Conservation (phyloP, 2,888 invertebrate species). For the Crepidodera aurea region DNA sequence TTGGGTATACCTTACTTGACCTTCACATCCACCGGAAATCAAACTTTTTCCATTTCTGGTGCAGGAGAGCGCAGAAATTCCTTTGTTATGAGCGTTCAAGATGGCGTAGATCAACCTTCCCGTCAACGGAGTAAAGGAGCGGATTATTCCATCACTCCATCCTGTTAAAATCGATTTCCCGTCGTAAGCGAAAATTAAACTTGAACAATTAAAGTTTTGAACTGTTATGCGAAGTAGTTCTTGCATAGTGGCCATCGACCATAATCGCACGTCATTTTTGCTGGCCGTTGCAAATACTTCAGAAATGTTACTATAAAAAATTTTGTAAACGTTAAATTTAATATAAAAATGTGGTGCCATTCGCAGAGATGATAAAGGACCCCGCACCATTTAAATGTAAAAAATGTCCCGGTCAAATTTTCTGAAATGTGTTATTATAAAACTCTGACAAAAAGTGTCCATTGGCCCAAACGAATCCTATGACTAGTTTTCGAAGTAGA, state of each 20-base stretch:
- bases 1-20: slow-evolving; percentile 80
- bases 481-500: no score
- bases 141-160: slow-evolving; percentile 85
- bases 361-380: no score
- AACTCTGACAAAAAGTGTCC: no score
- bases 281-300: slow-evolving; percentile 90
- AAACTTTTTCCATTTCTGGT: slow-evolving; percentile 75
- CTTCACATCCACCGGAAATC: slow-evolving; percentile 91
- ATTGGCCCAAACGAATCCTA: no score
- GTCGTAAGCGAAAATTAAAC: slow-evolving; percentile 78
- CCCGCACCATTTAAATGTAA: no score
- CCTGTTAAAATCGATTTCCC: slow-evolving; percentile 83
- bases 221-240: slow-evolving; percentile 86
- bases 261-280: slow-evolving; percentile 84
- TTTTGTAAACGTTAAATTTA: no score
- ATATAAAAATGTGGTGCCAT: no score
- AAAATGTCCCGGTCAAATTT: no score
- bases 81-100: slow-evolving; percentile 88
- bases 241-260: slow-evolving; percentile 78
- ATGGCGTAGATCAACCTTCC: slow-evolving; percentile 85
- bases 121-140: slow-evolving; percentile 83
- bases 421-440: no score
- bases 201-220: slow-evolving; percentile 86
- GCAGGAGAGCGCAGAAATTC: slow-evolving; percentile 82
- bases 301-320: slow-evolving; percentile 72